Percentiles rank a stretch among this genome's conserved stretches.
Conservation (phyloP, 2,113 vertebrate genomes). For the Oreochromis tanganicae region DNA sequence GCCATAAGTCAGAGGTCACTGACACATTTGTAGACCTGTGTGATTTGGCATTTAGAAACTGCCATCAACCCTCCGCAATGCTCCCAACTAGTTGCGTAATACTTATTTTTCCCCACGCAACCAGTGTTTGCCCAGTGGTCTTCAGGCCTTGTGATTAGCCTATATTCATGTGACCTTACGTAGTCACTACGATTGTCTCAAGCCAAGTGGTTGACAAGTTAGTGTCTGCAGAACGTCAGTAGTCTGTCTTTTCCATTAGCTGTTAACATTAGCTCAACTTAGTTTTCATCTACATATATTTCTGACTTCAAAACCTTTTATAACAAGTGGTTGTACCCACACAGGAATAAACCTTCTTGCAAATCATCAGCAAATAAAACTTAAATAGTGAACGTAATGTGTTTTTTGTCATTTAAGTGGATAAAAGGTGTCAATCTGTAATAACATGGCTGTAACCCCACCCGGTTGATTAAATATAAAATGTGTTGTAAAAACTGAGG, state of each 20-base stretch:
- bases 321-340: not conserved
- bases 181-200: not conserved
- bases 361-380: not conserved
- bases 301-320: not conserved
- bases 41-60: not conserved
- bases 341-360: not conserved
- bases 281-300: no score
- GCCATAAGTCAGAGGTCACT: not conserved
- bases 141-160: not conserved
- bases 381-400: not conserved
- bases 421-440: not conserved
- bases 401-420: not conserved
- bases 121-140: not conserved
- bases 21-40: not conserved
- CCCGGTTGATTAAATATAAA: not conserved
- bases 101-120: not conserved
- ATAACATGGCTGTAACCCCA: not conserved
- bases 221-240: no score
- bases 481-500: not conserved
- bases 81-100: not conserved
- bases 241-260: not conserved
- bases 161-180: not conserved
- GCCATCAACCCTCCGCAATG: not conserved
- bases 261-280: no score
- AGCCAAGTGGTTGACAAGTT: not conserved